Conservation (phyloP, 1,140 invertebrate species). For the Sitophilus oryzae region DNA sequence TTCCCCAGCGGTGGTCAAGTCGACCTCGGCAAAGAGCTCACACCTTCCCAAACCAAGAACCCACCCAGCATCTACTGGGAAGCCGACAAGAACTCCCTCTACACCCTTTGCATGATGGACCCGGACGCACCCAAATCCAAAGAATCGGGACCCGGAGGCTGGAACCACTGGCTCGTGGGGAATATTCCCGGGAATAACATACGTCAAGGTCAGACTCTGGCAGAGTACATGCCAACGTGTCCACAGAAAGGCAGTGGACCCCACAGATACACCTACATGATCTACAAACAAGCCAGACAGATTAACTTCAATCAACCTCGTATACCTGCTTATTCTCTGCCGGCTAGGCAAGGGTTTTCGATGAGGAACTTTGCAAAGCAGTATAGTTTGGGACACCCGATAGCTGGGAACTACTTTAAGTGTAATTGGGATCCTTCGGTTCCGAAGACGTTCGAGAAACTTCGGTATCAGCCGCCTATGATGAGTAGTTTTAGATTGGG, state of each 20-base stretch:
- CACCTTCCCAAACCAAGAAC: constrained; percentile 69
- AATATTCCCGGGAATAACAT: constrained; percentile 80
- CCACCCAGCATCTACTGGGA: constrained; percentile 58
- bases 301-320: constrained; percentile 61
- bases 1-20: constrained; percentile 52
- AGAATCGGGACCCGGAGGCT: constrained; percentile 71
- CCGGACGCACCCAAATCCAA: constrained; percentile 81
- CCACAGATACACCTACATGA: constrained; percentile 82
- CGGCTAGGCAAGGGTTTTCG: constrained; percentile 72
- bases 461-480: constrained; percentile 4
- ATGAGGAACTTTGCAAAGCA: constrained; percentile 78
- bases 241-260: constrained; percentile 74
- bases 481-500: not conserved
- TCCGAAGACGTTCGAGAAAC: constrained; percentile 11
- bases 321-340: constrained; percentile 50
- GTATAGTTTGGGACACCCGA: constrained; percentile 73
- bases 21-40: constrained; percentile 66
- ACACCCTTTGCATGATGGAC: constrained; percentile 79
- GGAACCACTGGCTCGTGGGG: constrained; percentile 86
- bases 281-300: constrained; percentile 74
- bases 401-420: constrained; percentile 79
- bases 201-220: constrained; percentile 57
- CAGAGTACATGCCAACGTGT: constrained; percentile 77
- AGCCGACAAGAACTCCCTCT: constrained; percentile 56
- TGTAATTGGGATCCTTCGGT: constrained; percentile 18